Base-by-base conservation (phyloP, 2,113 vertebrate genomes). In the Coracopsis vasa region DNA sequence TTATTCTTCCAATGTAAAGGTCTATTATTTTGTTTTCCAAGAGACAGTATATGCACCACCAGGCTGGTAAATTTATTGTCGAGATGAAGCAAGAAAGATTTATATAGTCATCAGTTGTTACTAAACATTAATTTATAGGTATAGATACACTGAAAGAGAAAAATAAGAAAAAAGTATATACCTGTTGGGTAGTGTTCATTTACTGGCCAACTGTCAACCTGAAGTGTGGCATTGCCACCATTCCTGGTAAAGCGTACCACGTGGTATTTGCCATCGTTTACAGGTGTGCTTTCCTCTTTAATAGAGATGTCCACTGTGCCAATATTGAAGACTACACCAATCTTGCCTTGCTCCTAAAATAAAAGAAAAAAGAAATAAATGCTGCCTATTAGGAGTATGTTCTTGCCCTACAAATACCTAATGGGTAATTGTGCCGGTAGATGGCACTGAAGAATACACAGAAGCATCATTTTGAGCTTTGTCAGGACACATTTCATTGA, bases 161-260 rank as follows among this genome's bases (percentile, higher is more conserved):
- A 86, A 39, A 66, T 10, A 70, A 56, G 28, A 18, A 50, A 47
- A 85, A 64, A 84, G 24, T 15, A 80, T 12, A 47, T 98, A 99
- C 99, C 99, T 99, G 99, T 98, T 39, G 99, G 99, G 80, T 99
- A 99, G 92, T 99, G 99, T 20, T 99, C 99, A 45, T 99, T 99
- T 96, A 99, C 98, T 0, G 99, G 98, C 99, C 99, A 99, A 97
- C 99, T 99, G 96, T 99, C 99, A 95, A 99, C 99, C 97, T 99
- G 99, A 41, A 99, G 98, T 0, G 99, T 99, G 41, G 99, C 99
- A 25, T 99, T 99, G 56, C 99, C 99, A 6, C 99, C 99, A 2
- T 99, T 99, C 92, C 99, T 98, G 82, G 99, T 99, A 95, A 99
- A 99, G n/a, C 99, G 99, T 13, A 99, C 99, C 74, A 99, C 99